Evolutionary conservation across 2,888 invertebrate genomes (phyloP), one percentile per base, ranked within the genome.

Genomic region (Cantharis lateralis): DNA sequence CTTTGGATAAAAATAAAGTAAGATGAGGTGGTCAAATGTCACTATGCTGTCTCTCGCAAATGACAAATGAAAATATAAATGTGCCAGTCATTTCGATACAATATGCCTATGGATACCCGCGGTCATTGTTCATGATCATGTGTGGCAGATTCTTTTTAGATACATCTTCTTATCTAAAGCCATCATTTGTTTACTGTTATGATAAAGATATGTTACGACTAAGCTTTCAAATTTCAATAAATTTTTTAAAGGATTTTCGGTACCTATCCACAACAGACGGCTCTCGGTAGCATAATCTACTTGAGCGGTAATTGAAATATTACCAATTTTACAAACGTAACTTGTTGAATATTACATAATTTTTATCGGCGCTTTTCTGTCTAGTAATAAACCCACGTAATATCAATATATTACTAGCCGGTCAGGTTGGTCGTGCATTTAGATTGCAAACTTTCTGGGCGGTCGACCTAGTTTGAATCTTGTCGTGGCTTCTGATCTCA

Each of bases 1-100:
- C 71, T 77, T 77, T 78, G 66, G 78, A 79, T 78, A 76, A 79
- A 68, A 74, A 75, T 76, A 78, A 76, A 77, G 81, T 81, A 79
- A 82, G 87, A 87, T 87, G 87, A 87, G 85, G 84, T 86, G 87
- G 87, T 87, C 86, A 86, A 84, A 87, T 87, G 87, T 87, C 87
- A 87, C 85, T 86, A 85, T 78, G 84, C 84, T 86, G 82, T 84
- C 86, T 84, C 83, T 83, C 80, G 81, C 82, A 83, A 85, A 88
- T 88, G 87, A 88, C 87, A 88, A 88, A 88, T 87, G 87, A 85
- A 87, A 86, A 85, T 82, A 82, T 82, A 86, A 83, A 86, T 86
- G 82, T 85, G 86, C 86, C 80, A 86, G 86, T 87, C 87, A 87
- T 83, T 82, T 83, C 79, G 83, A 84, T 83, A 86, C 85, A 84